Conservation (phyloP, 2,888 invertebrate genomes). For the Pachliopta kotzebuea region DNA sequence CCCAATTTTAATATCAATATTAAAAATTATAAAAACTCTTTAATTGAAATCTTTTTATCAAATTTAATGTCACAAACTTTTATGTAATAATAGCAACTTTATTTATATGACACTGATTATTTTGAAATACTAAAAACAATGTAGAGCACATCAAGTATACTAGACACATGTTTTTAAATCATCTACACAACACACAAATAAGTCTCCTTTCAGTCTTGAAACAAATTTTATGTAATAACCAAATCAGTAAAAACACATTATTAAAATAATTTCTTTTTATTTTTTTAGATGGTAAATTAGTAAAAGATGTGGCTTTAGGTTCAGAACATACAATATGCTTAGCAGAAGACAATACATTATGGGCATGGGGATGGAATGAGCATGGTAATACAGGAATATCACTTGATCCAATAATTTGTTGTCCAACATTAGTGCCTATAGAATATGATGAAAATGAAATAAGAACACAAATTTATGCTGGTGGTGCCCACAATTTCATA, state of each 20-base stretch:
- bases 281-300: constrained; percentile 65
- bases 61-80: too few relatives aligned
- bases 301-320: constrained; percentile 83
- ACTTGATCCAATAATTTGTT: constrained; percentile 48
- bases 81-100: too few relatives aligned
- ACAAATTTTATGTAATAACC: not conserved
- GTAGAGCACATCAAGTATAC: too few relatives aligned
- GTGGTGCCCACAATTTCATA: constrained; percentile 72
- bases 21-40: too few relatives aligned
- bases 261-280: constrained; percentile 1
- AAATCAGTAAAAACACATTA: not conserved
- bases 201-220: not conserved
- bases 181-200: not conserved
- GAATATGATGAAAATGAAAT: constrained; percentile 36
- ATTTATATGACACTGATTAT: too few relatives aligned
- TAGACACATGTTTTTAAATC: not conserved
- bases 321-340: constrained; percentile 90
- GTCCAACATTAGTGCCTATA: constrained; percentile 56
- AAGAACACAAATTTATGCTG: constrained; percentile 61
- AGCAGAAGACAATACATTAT: constrained; percentile 82
- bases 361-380: constrained; percentile 95
- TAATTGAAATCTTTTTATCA: too few relatives aligned
- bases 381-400: constrained; percentile 90
- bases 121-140: too few relatives aligned
- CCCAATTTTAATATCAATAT: too few relatives aligned